Base-by-base conservation (phyloP, 2,888 invertebrate species). In the Bugula neritina region DNA sequence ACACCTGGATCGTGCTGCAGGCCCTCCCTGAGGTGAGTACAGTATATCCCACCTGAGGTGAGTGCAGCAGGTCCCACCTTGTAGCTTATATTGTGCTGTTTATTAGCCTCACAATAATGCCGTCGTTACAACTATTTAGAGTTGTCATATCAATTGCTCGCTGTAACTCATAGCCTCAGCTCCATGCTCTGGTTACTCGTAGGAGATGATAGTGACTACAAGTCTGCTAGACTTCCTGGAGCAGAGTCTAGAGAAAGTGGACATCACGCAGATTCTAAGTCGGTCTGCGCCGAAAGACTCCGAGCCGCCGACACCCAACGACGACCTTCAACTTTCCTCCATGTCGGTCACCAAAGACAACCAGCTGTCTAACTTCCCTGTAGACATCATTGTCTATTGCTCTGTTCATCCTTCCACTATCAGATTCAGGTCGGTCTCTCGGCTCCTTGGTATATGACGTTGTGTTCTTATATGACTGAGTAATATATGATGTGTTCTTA, bases 321-420 rank as follows among this genome's bases (percentile, higher is more conserved):
- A 63, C 27, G 63, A 63, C 3, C 63, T 63, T 13, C 25, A 63
- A 27, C 21, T 31, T 31, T 63, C 63, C 5, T 63, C 63, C 34
- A 63, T 63, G 63, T 63, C 63, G 3, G 63, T 31, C 10, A 31
- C 25, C 31, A 63, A n/a, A 63, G 63, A 63, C n/a, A 27, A 27
- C 17, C 63, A 63, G 34, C 27, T 63, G 31, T 63, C 63, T 25
- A 63, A 95, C 72, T 97, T 99, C 84, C 98, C 98, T 0, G 96
- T 99, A 0, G 98, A 99, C 86, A 96, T 99, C 31, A 93, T 99
- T 77, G 96, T 99, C 57, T 96, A 96, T 85, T 93, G 99, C 86
- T 93, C 94, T 85, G 96, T 98, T 90, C 95, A 97, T 83, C 96
- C 97, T 0, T 94, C 94, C 72, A 93, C 94, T 0, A 94, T 97